Evolutionary conservation across 1,140 invertebrate species (phyloP).

Genomic region (Drosophila insularis): DNA sequence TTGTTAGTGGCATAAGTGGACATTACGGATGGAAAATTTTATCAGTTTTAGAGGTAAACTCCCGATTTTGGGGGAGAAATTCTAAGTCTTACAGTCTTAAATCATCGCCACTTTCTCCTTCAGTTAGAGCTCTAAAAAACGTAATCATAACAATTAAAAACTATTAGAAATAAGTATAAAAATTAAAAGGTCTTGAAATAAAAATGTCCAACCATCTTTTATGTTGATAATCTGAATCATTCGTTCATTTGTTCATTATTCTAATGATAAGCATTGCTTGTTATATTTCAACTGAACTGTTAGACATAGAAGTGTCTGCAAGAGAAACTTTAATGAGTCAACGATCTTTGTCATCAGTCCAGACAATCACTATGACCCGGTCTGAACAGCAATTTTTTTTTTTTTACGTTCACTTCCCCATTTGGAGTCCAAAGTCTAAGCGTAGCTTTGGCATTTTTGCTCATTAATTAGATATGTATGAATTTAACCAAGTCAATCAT

Average conservation of each 20-base stretch:
- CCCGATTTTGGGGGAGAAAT: no score
- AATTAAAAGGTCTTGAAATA: no score
- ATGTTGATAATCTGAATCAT: neutral
- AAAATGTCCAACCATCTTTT: no score
- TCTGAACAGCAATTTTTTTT: slow-evolving; percentile 26
- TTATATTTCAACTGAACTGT: neutral
- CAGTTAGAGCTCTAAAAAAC: no score
- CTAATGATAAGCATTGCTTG: neutral
- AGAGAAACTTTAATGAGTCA: neutral
- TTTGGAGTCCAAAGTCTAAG: slow-evolving; percentile 56
- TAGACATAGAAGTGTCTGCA: neutral
- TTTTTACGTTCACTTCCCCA: slow-evolving; percentile 45
- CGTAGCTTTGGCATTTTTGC: slow-evolving; percentile 53
- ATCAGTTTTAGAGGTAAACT: no score
- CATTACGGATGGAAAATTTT: no score
- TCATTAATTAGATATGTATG: slow-evolving; percentile 62
- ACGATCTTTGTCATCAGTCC: slow-evolving; percentile 16
- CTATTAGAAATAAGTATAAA: no score
- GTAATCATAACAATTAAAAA: no score
- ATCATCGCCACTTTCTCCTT: no score
- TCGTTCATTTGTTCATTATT: neutral
- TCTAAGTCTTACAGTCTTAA: no score
- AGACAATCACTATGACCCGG: slow-evolving; percentile 50
- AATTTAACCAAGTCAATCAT: slow-evolving; percentile 50
- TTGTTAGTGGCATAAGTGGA: no score